These are phyloP conservation scores for Phanerotoma sp. DNA, from an alignment of 2,888 invertebrate species.

Conservation along the genomic window DNA sequence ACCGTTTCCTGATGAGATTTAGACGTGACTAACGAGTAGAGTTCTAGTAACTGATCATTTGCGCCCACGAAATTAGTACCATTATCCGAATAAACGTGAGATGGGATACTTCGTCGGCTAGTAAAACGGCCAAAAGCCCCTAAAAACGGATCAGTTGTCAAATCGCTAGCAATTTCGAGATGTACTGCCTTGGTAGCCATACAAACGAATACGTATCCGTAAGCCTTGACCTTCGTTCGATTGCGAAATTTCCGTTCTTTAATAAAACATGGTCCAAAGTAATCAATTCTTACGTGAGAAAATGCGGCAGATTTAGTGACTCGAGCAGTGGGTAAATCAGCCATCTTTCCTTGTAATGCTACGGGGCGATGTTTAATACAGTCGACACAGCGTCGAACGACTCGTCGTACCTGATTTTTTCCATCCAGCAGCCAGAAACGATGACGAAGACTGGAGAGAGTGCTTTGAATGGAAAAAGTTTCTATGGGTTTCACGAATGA, in stretches of 20 bases:
- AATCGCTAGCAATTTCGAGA: no score
- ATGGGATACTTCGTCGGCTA: constrained; percentile 15
- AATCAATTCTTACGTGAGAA: constrained; percentile 21
- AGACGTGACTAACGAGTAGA: constrained; percentile 16
- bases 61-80: constrained; percentile 31
- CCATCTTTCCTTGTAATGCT: constrained; percentile 12
- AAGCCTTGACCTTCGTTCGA: constrained; percentile 7
- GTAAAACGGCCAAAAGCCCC: constrained; percentile 25
- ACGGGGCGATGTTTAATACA: constrained; percentile 16
- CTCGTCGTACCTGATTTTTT: constrained; percentile 20
- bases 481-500: constrained; percentile 21
- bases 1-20: constrained; percentile 10
- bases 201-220: constrained; percentile 24
- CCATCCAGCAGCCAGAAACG: constrained; percentile 18
- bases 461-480: constrained; percentile 20
- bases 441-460: constrained; percentile 18
- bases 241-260: constrained; percentile 19
- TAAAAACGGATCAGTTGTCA: constrained; percentile 25
- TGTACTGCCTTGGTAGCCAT: constrained; percentile 25
- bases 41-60: constrained; percentile 22
- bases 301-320: constrained; percentile 19
- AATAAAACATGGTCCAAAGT: constrained; percentile 19
- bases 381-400: constrained; percentile 17
- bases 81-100: constrained; percentile 23
- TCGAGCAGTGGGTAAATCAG: constrained; percentile 16